A percentile compares a stretch with the other conserved stretches of the same genome.
Conservation (phyloP, 1,140 invertebrate species). For the Euwallacea fornicatus region DNA sequence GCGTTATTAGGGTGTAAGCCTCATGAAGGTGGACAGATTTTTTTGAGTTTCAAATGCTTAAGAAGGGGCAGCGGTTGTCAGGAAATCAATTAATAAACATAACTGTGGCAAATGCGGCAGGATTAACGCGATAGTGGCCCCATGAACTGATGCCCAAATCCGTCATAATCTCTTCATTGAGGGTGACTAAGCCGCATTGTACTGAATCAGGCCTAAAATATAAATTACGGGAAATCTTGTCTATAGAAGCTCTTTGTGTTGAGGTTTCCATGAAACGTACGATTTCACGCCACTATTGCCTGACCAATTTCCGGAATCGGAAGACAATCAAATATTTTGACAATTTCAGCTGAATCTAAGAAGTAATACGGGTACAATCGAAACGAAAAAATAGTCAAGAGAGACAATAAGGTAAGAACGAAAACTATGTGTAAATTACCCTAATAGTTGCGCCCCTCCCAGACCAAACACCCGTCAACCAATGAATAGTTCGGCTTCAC, state of each 20-base stretch:
- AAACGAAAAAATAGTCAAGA: neutral
- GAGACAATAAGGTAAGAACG: neutral
- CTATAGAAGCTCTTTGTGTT: constrained; percentile 15
- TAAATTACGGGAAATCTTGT: constrained; percentile 28
- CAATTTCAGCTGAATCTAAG: neutral
- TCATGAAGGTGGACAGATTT: no score
- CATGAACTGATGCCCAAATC: constrained; percentile 21
- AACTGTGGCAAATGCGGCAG: constrained; percentile 16
- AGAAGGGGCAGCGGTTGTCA: no score
- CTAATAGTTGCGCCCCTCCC: constrained; percentile 17
- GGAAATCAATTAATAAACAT: constrained; percentile 30
- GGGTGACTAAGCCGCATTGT: constrained; percentile 29
- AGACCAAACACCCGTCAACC: constrained; percentile 29
- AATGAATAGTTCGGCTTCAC: constrained; percentile 36
- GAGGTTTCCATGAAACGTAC: constrained; percentile 31
- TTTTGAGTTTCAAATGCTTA: no score
- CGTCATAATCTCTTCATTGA: constrained; percentile 32
- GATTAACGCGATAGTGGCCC: constrained; percentile 23
- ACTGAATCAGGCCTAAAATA: constrained; percentile 9
- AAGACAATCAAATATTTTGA: no score
- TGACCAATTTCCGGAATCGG: no score
- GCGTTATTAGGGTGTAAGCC: neutral
- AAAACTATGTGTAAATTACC: neutral
- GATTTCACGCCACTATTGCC: constrained; percentile 15
- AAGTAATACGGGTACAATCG: neutral